phyloP scores from a whole-genome alignment of 2,888 invertebrate species.

The Onthophagus sagittarius region DNA sequence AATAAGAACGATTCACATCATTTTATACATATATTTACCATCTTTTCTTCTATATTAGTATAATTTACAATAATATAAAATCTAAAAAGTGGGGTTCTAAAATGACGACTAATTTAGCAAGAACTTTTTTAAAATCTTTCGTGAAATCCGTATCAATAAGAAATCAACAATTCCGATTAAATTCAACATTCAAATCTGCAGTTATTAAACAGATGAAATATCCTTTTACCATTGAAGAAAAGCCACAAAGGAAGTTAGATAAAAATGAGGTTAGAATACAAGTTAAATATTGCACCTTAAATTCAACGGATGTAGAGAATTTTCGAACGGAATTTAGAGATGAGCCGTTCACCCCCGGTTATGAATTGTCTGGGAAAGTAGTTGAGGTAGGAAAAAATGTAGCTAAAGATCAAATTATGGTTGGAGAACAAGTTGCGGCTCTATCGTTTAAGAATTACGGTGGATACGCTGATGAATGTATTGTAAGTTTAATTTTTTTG shows the following conservation, averaged over 20 bases:
- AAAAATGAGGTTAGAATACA: constrained; percentile 59
- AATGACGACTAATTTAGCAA: constrained; percentile 22
- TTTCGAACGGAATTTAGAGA: constrained; percentile 50
- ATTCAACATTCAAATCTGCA: constrained; percentile 48
- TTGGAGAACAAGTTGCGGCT: constrained; percentile 60
- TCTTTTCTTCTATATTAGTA: too few relatives aligned
- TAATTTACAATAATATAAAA: not conserved
- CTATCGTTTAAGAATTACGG: constrained; percentile 54
- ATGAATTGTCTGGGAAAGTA: constrained; percentile 62
- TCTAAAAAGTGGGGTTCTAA: not conserved
- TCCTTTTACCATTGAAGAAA: constrained; percentile 52
- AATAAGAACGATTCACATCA: too few relatives aligned
- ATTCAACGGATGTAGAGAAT: constrained; percentile 57
- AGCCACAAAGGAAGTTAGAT: constrained; percentile 45
- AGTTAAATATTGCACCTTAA: constrained; percentile 62
- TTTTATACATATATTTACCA: too few relatives aligned
- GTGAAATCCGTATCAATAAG: constrained; percentile 7
- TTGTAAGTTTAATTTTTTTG: constrained; percentile 41
- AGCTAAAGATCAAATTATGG: constrained; percentile 40
- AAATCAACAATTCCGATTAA: constrained; percentile 26
- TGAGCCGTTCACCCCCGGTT: constrained; percentile 61
- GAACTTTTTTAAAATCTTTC: constrained; percentile 17
- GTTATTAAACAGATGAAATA: constrained; percentile 51
- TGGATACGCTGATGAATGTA: constrained; percentile 60
- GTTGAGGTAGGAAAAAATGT: constrained; percentile 54